phyloP scores from a whole-genome alignment of 53 echinoderm and acorn worm species.

The Echinarachnius parma region DNA sequence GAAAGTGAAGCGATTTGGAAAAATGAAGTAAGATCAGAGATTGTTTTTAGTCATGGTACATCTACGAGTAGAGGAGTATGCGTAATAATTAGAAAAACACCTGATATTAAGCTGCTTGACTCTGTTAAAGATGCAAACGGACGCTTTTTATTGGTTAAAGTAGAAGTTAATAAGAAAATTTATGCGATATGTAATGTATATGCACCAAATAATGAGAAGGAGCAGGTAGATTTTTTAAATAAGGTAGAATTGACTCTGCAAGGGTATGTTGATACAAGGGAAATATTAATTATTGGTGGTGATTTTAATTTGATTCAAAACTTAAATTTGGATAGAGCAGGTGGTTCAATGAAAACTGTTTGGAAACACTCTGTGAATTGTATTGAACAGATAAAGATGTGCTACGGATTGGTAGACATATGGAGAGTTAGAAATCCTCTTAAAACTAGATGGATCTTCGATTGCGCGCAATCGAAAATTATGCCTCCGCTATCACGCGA shows the following conservation, averaged over 20 bases:
- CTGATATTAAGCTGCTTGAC: neutral
- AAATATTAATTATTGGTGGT: no score
- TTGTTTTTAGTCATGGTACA: slow-evolving; percentile 6
- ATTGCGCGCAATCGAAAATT: no score
- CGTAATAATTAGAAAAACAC: neutral
- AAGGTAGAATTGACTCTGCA: neutral
- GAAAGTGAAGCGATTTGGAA: neutral
- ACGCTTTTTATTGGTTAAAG: slow-evolving; percentile 6
- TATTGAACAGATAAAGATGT: no score
- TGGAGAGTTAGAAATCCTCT: no score
- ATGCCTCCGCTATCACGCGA: no score
- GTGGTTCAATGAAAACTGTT: no score
- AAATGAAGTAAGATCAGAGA: slow-evolving; percentile 2
- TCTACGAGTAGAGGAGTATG: slow-evolving; percentile 3
- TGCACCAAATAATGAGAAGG: slow-evolving; percentile 21
- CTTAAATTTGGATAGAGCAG: no score
- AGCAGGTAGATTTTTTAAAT: neutral
- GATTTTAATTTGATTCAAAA: no score
- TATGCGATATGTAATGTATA: neutral
- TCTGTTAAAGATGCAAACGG: neutral
- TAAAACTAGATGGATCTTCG: no score
- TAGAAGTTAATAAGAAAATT: neutral
- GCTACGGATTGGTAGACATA: no score
- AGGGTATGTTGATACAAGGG: slow-evolving; percentile 2
- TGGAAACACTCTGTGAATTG: no score